Conservation (phyloP, 2,797 vertebrate genomes). For the Pelobates cultripes region DNA sequence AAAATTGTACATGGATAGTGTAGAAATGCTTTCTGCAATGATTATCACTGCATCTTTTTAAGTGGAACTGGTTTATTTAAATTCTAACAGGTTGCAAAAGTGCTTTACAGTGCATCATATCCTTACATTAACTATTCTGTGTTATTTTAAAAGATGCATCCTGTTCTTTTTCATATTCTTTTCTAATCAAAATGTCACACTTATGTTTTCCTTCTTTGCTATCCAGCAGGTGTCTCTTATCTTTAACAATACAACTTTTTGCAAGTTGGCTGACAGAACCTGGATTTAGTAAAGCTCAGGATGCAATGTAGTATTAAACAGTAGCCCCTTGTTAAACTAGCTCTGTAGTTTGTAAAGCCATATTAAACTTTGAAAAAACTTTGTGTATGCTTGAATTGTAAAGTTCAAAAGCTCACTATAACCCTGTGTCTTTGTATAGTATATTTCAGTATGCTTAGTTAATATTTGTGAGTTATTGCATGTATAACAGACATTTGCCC, state of each 20-base stretch:
- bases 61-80: too few species aligned
- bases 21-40: too few species aligned
- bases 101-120: not conserved
- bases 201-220: slow-evolving; percentile 12
- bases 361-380: not conserved
- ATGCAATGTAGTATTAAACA: slow-evolving; percentile 21
- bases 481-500: too few species aligned
- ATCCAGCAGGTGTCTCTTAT: slow-evolving; percentile 40
- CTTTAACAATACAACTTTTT: slow-evolving; percentile 22
- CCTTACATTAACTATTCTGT: not conserved
- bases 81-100: not conserved
- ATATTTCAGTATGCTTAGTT: too few species aligned
- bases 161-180: slow-evolving; percentile 30
- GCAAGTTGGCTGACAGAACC: slow-evolving; percentile 14
- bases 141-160: slow-evolving; percentile 22
- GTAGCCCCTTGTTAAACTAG: slow-evolving; percentile 16
- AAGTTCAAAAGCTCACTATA: too few species aligned
- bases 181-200: slow-evolving; percentile 26
- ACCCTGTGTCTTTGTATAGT: too few species aligned
- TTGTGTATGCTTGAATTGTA: not conserved
- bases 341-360: not conserved
- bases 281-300: slow-evolving; percentile 37
- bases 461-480: too few species aligned
- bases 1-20: too few species aligned
- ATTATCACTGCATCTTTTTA: too few species aligned